These are phyloP conservation scores for Monodelphis domestica DNA, from an alignment of 2,797 vertebrate genomes.

Conservation along the genomic window DNA sequence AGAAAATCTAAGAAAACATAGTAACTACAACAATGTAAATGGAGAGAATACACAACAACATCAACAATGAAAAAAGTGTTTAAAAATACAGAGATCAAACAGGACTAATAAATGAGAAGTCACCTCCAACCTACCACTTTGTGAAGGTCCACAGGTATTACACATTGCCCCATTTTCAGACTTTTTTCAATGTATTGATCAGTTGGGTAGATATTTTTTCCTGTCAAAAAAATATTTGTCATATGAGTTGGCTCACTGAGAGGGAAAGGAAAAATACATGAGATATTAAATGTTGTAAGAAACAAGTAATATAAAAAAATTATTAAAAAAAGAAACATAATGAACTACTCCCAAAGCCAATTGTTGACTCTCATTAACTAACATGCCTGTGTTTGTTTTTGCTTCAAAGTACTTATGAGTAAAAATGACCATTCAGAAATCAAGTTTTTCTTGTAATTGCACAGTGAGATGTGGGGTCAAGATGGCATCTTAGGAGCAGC, in stretches of 20 bases:
- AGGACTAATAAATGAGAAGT: not conserved
- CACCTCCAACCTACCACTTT: not conserved
- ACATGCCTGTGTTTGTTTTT: not conserved
- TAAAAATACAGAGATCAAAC: not conserved
- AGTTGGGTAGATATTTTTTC: not conserved
- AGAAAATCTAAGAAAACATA: too few species aligned
- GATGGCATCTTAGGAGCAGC: too few species aligned
- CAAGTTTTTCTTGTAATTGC: not conserved
- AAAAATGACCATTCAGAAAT: not conserved
- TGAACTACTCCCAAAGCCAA: not conserved
- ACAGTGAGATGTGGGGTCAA: too few species aligned
- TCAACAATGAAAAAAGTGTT: not conserved
- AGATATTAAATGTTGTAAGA: not conserved
- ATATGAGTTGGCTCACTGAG: not conserved
- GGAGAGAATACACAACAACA: not conserved
- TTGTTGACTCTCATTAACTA: not conserved
- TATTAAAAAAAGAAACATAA: not conserved
- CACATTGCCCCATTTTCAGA: not conserved
- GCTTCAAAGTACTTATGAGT: not conserved
- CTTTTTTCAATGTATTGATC: not conserved
- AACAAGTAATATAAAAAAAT: not conserved
- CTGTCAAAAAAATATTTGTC: not conserved
- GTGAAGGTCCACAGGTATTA: not conserved
- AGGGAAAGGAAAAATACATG: not conserved
- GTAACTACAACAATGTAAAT: not conserved